Evolutionary conservation across 2,797 vertebrate species (phyloP).

Genomic region (Gymnoscopelus microlampas): DNA sequence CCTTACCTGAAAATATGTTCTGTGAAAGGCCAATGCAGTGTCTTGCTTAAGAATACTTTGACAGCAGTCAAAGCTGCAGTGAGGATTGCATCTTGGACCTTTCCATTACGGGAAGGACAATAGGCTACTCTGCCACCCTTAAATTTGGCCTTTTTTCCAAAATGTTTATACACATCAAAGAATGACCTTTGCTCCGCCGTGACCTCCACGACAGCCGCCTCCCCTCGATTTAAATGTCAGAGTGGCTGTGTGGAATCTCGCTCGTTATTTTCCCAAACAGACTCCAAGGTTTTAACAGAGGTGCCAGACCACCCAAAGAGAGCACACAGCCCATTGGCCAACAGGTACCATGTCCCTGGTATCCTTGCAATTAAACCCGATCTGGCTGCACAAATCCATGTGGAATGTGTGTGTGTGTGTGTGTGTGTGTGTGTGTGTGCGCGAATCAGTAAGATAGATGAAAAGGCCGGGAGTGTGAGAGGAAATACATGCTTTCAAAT

Average conservation of each 20-base stretch:
- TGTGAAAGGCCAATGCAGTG: too few relatives aligned
- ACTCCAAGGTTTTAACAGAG: constrained; percentile 51
- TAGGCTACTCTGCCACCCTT: neutral
- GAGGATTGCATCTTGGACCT: too few relatives aligned
- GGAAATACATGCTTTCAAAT: too few relatives aligned
- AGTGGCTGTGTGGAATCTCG: constrained; percentile 56
- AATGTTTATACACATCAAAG: constrained; percentile 61
- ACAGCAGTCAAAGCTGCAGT: too few relatives aligned
- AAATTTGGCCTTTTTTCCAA: constrained; percentile 15
- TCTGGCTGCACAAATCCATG: constrained; percentile 38
- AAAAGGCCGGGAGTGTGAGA: too few relatives aligned
- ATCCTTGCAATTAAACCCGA: constrained; percentile 46
- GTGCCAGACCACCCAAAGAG: constrained; percentile 62
- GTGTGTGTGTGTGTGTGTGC: neutral
- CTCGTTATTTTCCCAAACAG: constrained; percentile 56
- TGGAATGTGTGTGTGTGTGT: constrained; percentile 36
- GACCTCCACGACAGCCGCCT: constrained; percentile 57
- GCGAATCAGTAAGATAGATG: too few relatives aligned
- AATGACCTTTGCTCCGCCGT: constrained; percentile 64
- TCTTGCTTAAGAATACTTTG: too few relatives aligned
- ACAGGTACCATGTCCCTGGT: constrained; percentile 50
- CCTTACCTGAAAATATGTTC: too few relatives aligned
- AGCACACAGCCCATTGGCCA: constrained; percentile 42
- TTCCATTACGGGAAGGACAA: too few relatives aligned
- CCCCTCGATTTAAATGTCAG: constrained; percentile 61